Percentiles rank a stretch among this genome's conserved stretches.
Evolutionary conservation across 2,888 invertebrate genomes (phyloP).

Genomic region (Ypsolopha scabrella): DNA sequence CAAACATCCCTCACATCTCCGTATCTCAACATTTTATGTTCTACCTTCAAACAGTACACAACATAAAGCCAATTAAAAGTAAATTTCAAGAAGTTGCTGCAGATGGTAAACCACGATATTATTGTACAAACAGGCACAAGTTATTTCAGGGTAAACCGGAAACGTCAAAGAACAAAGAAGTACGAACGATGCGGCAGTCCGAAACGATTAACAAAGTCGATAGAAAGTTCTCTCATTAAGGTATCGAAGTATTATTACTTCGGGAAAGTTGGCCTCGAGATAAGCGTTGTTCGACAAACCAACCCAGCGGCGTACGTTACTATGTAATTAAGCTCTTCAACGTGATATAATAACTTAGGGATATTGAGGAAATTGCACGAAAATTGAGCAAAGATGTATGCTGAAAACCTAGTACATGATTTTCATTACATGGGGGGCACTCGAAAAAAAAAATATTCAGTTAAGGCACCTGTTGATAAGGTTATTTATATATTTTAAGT

Average conservation of each 20-base stretch:
- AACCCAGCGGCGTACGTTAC: slow-evolving; percentile 61
- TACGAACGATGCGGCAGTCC: slow-evolving; percentile 31
- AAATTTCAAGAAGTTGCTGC: neutral
- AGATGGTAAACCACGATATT: neutral
- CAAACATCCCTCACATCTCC: neutral
- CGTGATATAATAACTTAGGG: too few species aligned
- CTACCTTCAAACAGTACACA: neutral
- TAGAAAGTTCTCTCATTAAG: slow-evolving; percentile 68
- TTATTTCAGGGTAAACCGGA: neutral
- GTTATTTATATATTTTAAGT: neutral
- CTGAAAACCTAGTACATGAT: too few species aligned
- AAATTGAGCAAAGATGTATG: too few species aligned
- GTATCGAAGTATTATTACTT: slow-evolving; percentile 67
- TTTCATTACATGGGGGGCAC: too few species aligned
- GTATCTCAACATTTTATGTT: neutral
- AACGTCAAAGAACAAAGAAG: slow-evolving; percentile 4
- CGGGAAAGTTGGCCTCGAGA: slow-evolving; percentile 55
- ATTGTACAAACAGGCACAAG: neutral
- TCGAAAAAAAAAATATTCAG: too few species aligned
- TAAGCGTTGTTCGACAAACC: slow-evolving; percentile 64
- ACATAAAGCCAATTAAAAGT: neutral
- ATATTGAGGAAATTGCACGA: too few species aligned
- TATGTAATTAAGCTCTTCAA: slow-evolving; percentile 53
- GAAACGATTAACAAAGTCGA: slow-evolving; percentile 62
- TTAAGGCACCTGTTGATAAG: slow-evolving; percentile 19